Percentiles rank a stretch among this genome's conserved stretches.
These are phyloP conservation scores for Heliconius charithonia DNA, from an alignment of 2,888 invertebrate species.

Conservation along the genomic window DNA sequence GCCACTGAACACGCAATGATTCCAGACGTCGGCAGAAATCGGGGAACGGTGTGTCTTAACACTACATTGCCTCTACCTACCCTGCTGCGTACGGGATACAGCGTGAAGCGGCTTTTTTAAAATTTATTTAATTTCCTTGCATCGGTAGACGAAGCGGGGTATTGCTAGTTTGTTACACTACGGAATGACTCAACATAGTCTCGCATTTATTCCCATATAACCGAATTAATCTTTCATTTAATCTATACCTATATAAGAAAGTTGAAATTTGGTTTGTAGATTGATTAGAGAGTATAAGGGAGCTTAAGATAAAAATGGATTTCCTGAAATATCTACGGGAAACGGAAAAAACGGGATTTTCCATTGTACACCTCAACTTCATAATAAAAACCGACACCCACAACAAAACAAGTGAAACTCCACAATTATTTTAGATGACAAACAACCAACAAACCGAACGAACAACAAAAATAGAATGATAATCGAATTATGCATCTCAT, in stretches of 20 bases:
- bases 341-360: background rate
- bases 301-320: background rate
- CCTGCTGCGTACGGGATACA: too few species aligned
- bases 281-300: background rate
- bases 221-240: too few species aligned
- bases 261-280: background rate
- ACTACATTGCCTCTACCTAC: too few species aligned
- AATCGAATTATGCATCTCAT: conserved; percentile 79
- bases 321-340: background rate
- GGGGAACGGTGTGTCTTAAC: too few species aligned
- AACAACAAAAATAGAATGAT: conserved; percentile 53
- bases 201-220: too few species aligned
- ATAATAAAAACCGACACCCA: background rate
- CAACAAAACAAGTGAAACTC: background rate
- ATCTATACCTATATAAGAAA: background rate
- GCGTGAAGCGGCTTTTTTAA: too few species aligned
- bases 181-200: too few species aligned
- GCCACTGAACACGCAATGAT: too few species aligned
- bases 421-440: conserved; percentile 21
- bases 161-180: too few species aligned
- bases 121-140: too few species aligned
- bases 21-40: too few species aligned
- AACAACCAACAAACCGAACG: conserved; percentile 28
- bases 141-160: too few species aligned
- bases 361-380: background rate